phyloP scores from a whole-genome alignment of 2,888 invertebrate species.

The Anagyrus pseudococci region DNA sequence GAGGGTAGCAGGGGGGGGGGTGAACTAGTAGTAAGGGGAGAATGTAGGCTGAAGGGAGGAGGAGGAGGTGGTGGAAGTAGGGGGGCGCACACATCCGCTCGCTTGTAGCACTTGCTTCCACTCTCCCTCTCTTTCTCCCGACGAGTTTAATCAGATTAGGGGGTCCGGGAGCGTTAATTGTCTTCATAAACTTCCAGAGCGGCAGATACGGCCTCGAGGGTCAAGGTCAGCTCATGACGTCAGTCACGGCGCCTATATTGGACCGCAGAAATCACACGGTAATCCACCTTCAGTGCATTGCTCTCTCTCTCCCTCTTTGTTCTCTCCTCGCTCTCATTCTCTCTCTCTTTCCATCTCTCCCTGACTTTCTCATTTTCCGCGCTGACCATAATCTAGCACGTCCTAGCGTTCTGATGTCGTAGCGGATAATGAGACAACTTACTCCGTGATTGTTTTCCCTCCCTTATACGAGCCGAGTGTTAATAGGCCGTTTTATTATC shows the following conservation, averaged over 20 bases:
- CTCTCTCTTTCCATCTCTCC: too few relatives aligned
- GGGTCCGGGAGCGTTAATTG: conserved; percentile 23
- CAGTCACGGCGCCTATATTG: conserved; percentile 93
- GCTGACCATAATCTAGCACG: too few relatives aligned
- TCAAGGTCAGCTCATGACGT: conserved; percentile 86
- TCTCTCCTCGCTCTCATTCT: too few relatives aligned
- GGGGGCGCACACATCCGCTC: background rate
- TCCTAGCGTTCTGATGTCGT: too few relatives aligned
- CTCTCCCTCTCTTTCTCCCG: too few relatives aligned
- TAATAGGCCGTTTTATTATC: background rate
- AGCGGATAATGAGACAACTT: too few relatives aligned
- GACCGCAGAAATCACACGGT: conserved; percentile 90
- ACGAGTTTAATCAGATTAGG: conserved; percentile 33
- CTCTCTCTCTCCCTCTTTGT: too few relatives aligned
- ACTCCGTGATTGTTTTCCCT: too few relatives aligned
- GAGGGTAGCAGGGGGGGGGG: too few relatives aligned
- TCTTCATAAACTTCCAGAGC: conserved; percentile 64
- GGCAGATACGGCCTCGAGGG: conserved; percentile 72
- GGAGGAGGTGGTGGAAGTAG: background rate
- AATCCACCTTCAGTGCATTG: conserved; percentile 34
- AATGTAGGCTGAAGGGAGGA: background rate
- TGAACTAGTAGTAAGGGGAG: too few relatives aligned
- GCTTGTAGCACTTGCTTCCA: too few relatives aligned
- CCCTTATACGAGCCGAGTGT: background rate
- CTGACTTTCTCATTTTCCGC: background rate